Evolutionary conservation across 2,888 invertebrate species (phyloP).

Genomic region (Leptinotarsa tumamoca): DNA sequence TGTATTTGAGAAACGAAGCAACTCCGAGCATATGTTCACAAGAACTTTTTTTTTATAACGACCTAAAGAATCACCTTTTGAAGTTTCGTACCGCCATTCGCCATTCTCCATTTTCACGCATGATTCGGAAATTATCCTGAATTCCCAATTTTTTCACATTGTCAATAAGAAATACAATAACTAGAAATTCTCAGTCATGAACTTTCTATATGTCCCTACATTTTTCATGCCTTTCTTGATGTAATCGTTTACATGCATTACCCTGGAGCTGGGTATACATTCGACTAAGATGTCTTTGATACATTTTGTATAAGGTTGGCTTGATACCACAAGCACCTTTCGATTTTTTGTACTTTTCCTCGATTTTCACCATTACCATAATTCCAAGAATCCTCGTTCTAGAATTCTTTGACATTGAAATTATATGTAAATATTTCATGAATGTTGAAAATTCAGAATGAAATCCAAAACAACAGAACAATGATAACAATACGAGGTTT

Average conservation of each 20-base stretch:
- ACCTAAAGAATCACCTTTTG: too few relatives aligned
- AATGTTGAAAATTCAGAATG: slow-evolving; percentile 20
- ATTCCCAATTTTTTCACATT: neutral
- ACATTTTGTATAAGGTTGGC: slow-evolving; percentile 41
- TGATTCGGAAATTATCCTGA: neutral
- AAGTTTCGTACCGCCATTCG: too few relatives aligned
- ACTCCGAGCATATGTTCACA: too few relatives aligned
- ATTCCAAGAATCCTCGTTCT: slow-evolving; percentile 33
- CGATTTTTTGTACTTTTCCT: slow-evolving; percentile 36
- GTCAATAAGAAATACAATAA: slow-evolving; percentile 14
- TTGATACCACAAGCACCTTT: slow-evolving; percentile 40
- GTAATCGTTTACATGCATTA: slow-evolving; percentile 42
- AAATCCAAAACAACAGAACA: slow-evolving; percentile 22
- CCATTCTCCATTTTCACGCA: neutral
- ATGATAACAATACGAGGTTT: neutral
- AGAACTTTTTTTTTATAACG: too few relatives aligned
- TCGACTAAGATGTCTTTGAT: slow-evolving; percentile 44
- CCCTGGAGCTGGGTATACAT: slow-evolving; percentile 37
- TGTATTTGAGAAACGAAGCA: too few relatives aligned
- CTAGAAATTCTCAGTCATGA: slow-evolving; percentile 19
- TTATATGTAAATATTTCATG: slow-evolving; percentile 39
- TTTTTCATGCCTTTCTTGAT: slow-evolving; percentile 28
- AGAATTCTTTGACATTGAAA: slow-evolving; percentile 44
- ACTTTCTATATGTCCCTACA: slow-evolving; percentile 2
- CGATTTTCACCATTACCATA: slow-evolving; percentile 42